Percentiles rank a stretch among this genome's conserved stretches.
Evolutionary conservation across 2,888 invertebrate genomes (phyloP).

Genomic region (Rhamnusium bicolor): DNA sequence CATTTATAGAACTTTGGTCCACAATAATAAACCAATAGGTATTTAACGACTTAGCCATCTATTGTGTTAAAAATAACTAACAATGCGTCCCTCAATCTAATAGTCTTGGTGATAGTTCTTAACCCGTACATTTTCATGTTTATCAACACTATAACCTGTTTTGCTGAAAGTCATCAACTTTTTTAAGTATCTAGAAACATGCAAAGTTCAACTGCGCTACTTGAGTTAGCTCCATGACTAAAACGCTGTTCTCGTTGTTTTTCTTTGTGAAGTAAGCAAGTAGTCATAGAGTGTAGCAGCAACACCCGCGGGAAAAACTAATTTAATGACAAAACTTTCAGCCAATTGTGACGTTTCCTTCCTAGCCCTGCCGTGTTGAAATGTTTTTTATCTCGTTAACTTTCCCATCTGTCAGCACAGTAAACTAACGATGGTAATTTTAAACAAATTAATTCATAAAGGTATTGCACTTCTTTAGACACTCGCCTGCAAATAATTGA

Average conservation of each 20-base stretch:
- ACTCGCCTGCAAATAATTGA: constrained; percentile 14
- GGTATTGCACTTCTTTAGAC: constrained; percentile 10
- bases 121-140: too few species aligned
- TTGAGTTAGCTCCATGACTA: not conserved
- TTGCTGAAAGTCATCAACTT: too few species aligned
- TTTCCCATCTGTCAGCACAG: constrained; percentile 49
- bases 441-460: constrained; percentile 38
- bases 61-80: constrained; percentile 25
- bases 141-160: too few species aligned
- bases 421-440: constrained; percentile 50
- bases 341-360: constrained; percentile 53
- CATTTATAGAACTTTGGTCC: constrained; percentile 45
- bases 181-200: too few species aligned
- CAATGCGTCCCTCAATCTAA: not conserved
- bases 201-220: too few species aligned
- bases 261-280: constrained; percentile 17
- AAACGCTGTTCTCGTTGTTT: not conserved
- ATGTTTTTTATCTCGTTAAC: constrained; percentile 53
- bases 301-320: constrained; percentile 54
- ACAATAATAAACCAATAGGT: constrained; percentile 45
- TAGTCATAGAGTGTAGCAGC: constrained; percentile 41
- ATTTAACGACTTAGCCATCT: too few species aligned
- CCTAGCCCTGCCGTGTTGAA: constrained; percentile 46
- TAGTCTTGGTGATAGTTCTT: too few species aligned
- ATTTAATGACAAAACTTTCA: constrained; percentile 60